phyloP scores from a whole-genome alignment of 2,888 invertebrate species.

The Agonum fuliginosum region DNA sequence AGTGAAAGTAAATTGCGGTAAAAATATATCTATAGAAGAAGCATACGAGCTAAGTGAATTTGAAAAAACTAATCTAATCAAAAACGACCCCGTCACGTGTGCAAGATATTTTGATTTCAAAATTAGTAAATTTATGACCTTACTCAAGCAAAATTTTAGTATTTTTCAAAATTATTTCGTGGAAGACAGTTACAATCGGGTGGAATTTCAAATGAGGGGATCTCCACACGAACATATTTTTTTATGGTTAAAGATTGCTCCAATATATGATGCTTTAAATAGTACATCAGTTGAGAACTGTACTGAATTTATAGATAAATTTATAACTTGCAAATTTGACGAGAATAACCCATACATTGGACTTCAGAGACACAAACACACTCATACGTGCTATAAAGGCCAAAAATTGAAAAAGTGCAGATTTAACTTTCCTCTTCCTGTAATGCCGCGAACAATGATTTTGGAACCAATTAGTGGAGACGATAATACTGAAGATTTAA shows the following conservation, averaged over 20 bases:
- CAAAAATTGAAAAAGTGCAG: background rate
- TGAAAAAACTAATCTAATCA: conserved; percentile 29
- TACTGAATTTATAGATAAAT: conserved; percentile 58
- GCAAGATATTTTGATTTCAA: conserved; percentile 61
- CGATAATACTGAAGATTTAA: conserved; percentile 37
- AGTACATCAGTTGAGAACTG: conserved; percentile 18
- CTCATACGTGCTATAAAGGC: too few species aligned
- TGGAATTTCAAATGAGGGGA: conserved; percentile 65
- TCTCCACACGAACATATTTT: conserved; percentile 62
- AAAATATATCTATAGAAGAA: conserved; percentile 55
- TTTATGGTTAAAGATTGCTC: conserved; percentile 61
- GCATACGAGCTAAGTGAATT: conserved; percentile 46
- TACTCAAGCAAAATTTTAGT: conserved; percentile 49
- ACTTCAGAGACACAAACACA: too few species aligned
- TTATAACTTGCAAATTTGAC: conserved; percentile 58
- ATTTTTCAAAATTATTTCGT: conserved; percentile 59
- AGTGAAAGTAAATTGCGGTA: conserved; percentile 31
- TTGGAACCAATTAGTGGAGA: conserved; percentile 49
- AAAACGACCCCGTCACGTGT: conserved; percentile 64
- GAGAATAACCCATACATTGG: too few species aligned
- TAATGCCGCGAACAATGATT: conserved; percentile 56
- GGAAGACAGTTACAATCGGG: conserved; percentile 60
- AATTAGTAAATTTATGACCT: conserved; percentile 56
- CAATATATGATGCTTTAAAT: conserved; percentile 6
- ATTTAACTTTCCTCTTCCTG: conserved; percentile 18